Evolutionary conservation across 2,113 vertebrate genomes (phyloP).

Genomic region (Oncorhynchus kisutch): DNA sequence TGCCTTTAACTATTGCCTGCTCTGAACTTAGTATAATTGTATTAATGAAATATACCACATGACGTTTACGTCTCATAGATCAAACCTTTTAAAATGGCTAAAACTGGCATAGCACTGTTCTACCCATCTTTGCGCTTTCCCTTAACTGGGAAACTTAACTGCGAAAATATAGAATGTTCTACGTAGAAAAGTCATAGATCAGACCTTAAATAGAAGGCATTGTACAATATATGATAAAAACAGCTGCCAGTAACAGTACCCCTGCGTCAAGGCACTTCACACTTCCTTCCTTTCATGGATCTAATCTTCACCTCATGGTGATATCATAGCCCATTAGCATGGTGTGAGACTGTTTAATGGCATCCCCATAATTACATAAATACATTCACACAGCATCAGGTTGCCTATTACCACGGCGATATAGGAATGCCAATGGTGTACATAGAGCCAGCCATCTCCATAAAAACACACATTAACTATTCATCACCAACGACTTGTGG

Average conservation of each 20-base stretch:
- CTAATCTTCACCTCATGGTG: not conserved
- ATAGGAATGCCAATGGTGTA: not conserved
- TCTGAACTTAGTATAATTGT: not conserved
- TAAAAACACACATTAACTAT: not conserved
- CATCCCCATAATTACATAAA: not conserved
- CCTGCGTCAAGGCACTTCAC: not conserved
- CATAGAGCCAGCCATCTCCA: not conserved
- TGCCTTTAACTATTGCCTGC: not conserved
- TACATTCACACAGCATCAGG: not conserved
- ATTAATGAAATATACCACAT: not conserved
- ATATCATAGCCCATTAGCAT: not conserved
- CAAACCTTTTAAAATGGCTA: too few species aligned
- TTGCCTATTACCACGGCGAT: not conserved
- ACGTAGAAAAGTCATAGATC: too few species aligned
- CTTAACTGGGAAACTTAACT: too few species aligned
- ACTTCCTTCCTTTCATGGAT: not conserved
- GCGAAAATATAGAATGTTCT: too few species aligned
- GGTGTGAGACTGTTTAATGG: not conserved
- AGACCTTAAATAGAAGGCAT: too few species aligned
- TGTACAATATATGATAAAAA: not conserved
- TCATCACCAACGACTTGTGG: not conserved
- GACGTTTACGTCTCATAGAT: too few species aligned
- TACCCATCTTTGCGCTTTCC: too few species aligned
- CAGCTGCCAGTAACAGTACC: not conserved
- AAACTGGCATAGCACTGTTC: too few species aligned